Conservation (phyloP, 2,113 vertebrate species). For the Macrotis lagotis region DNA sequence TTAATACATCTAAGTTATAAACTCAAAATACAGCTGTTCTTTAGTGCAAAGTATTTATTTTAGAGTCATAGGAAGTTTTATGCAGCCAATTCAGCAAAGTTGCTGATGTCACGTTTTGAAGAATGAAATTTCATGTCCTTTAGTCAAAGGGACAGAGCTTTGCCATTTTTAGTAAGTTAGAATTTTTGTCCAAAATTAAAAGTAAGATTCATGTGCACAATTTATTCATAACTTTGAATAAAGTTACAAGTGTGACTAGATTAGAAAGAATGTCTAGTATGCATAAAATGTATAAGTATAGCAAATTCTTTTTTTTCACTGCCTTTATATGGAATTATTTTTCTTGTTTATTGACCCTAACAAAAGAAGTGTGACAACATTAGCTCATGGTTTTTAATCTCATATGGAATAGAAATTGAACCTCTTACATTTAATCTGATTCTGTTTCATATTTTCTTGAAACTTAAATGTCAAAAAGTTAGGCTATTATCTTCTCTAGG, state of each 20-base stretch:
- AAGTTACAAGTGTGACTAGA: conserved; percentile 77
- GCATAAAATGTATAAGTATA: conserved; percentile 68
- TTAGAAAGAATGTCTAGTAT: conserved; percentile 73
- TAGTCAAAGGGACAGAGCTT: conserved; percentile 78
- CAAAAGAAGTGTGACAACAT: conserved; percentile 53
- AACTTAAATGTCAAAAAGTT: conserved; percentile 23
- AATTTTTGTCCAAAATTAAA: conserved; percentile 80
- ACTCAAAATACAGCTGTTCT: conserved; percentile 41
- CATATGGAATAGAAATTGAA: conserved; percentile 28
- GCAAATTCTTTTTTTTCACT: conserved; percentile 70
- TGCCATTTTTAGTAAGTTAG: conserved; percentile 80
- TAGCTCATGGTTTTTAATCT: conserved; percentile 30
- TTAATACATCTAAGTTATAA: background rate
- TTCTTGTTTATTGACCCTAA: conserved; percentile 41
- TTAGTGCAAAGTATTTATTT: conserved; percentile 60
- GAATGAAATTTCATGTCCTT: conserved; percentile 76
- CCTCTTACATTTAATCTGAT: conserved; percentile 20
- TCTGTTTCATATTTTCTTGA: conserved; percentile 23
- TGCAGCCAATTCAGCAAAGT: conserved; percentile 63
- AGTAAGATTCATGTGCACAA: conserved; percentile 77
- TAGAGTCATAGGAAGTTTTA: conserved; percentile 67
- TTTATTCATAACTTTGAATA: conserved; percentile 78
- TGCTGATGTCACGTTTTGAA: conserved; percentile 75
- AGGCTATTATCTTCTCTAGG: background rate
- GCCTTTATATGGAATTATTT: conserved; percentile 48